These are phyloP conservation scores for Merluccius polli DNA, from an alignment of 2,797 vertebrate species.

Conservation along the genomic window DNA sequence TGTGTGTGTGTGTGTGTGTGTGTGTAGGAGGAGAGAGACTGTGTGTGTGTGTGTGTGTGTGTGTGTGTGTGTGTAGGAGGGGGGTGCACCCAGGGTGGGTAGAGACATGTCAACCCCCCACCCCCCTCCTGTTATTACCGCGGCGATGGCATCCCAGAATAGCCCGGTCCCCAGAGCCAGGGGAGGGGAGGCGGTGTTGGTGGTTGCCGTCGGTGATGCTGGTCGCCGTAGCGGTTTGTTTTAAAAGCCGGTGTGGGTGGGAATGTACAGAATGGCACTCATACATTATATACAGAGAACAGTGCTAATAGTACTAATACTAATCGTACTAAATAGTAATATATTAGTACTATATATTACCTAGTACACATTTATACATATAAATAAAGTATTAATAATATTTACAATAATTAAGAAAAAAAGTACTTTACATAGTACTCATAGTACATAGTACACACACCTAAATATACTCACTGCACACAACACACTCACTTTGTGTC, in stretches of 20 bases:
- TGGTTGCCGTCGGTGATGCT: background rate
- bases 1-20: too few relatives aligned
- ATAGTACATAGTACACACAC: too few relatives aligned
- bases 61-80: background rate
- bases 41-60: background rate
- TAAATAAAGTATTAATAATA: too few relatives aligned
- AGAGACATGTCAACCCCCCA: background rate
- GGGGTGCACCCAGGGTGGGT: background rate
- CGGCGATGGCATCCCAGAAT: conserved; percentile 1
- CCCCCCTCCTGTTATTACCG: conserved; percentile 2
- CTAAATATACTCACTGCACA: too few relatives aligned
- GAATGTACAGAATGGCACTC: background rate
- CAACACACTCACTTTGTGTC: too few relatives aligned
- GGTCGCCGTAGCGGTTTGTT: conserved; percentile 8
- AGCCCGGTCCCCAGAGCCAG: background rate
- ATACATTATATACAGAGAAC: background rate
- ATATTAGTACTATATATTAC: background rate
- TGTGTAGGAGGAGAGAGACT: too few relatives aligned
- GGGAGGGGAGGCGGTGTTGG: background rate
- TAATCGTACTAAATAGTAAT: too few relatives aligned
- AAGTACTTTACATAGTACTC: too few relatives aligned
- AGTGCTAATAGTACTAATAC: background rate
- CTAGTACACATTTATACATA: background rate
- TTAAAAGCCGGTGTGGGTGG: background rate
- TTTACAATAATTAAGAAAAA: too few relatives aligned